Conservation (phyloP, 2,113 vertebrate species). For the Formicarius rufipectus region DNA sequence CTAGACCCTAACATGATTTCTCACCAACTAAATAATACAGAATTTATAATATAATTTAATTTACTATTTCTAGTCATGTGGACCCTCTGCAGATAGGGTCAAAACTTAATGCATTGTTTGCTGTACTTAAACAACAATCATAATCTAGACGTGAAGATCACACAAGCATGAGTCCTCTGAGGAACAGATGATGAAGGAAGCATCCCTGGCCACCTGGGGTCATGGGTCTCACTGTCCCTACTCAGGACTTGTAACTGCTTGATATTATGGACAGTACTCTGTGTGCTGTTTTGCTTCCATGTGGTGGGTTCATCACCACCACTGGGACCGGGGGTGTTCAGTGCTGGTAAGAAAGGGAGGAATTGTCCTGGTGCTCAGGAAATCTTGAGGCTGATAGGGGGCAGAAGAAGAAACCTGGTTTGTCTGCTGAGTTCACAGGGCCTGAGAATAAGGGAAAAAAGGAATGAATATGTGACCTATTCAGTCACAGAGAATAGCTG, state of each 20-base stretch:
- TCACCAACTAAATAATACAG: neutral
- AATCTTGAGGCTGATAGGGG: neutral
- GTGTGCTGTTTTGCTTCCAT: neutral
- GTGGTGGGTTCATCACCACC: fast-evolving
- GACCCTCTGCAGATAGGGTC: fast-evolving
- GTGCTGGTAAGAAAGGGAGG: neutral
- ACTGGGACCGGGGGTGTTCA: neutral
- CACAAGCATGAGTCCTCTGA: fast-evolving
- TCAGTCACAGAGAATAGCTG: neutral
- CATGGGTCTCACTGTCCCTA: neutral
- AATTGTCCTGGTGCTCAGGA: fast-evolving
- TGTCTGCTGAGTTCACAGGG: neutral
- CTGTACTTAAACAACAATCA: neutral
- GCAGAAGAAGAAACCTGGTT: neutral
- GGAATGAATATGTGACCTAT: fast-evolving
- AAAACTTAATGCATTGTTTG: neutral
- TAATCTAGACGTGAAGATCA: neutral
- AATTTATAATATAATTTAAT: neutral
- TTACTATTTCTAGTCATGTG: neutral
- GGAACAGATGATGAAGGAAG: neutral
- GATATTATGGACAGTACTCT: neutral
- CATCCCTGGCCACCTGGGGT: neutral
- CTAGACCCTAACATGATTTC: neutral
- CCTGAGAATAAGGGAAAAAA: neutral
- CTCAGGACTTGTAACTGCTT: neutral